Evolutionary conservation across 2,113 vertebrate species (phyloP), one percentile per base, ranked within the genome.

Genomic region (Eudyptes chrysolophus): DNA sequence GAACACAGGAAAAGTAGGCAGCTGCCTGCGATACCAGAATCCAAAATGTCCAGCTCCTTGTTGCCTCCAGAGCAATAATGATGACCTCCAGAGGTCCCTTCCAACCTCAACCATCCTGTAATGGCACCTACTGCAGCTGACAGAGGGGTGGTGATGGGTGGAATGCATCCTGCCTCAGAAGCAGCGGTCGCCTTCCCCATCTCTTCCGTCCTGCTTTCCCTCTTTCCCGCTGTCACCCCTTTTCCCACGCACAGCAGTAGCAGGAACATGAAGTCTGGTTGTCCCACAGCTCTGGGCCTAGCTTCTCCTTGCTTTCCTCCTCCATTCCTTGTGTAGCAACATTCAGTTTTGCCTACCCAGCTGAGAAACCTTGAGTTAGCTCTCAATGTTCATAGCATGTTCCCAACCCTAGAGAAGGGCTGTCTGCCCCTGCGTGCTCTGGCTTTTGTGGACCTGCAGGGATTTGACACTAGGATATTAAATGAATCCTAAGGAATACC

Each of bases 141-240:
- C 32, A 58, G 83, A 34, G 52, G 36, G 20, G 7, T 48, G 24
- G 15, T 0, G 0, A 30, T 40, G 36, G 11, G 20, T 76, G 13
- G 20, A 64, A 34, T 19, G 16, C 34, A 55, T 4, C 16, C 11
- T 16, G 48, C 22, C 21, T 68, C 36, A 44, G 36, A 44, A 49
- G 17, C 10, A 44, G 46, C 12, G 13, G n/a, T 62, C 2, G 1
- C 15, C 15, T 86, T 82, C n/a, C 9, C 14, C 0, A 0, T 57
- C 24, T 74, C 24, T 57, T 81, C 49, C 0, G 2, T 49, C 19
- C 16, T 16, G 1, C 10, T 70, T 10, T 77, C 22, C 13, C 16
- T 66, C 69, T 87, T 55, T 44, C 38, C 14, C 49, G 29, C 11
- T 65, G 29, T 72, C 20, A 34, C 4, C 4, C 11, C 11, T 70